Evolutionary conservation across 2,888 invertebrate genomes (phyloP).

Genomic region (Tuberolachnus salignus): DNA sequence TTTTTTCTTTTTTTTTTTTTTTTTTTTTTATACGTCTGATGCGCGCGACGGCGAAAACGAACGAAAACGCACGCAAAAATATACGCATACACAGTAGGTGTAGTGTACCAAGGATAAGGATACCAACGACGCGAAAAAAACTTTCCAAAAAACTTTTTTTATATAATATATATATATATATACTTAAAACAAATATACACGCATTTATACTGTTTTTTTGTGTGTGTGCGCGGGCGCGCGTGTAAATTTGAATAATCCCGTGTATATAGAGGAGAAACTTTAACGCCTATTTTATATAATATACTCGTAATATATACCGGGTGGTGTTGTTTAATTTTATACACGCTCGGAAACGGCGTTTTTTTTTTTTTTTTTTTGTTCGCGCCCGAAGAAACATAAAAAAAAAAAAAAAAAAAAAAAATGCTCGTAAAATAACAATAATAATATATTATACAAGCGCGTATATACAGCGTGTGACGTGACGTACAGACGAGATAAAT

Average conservation of each 20-base stretch:
- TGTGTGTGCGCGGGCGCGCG: background rate
- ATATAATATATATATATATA: background rate
- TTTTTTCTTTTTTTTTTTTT: no score
- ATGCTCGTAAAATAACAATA: background rate
- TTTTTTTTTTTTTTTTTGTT: background rate
- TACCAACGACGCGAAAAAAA: constrained; percentile 13
- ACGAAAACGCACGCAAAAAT: background rate
- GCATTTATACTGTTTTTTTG: background rate
- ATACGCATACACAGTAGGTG: no score
- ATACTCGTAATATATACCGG: background rate
- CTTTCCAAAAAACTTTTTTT: constrained; percentile 32
- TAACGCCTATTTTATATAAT: constrained; percentile 5
- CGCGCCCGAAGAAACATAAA: background rate
- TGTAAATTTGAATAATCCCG: constrained; percentile 39
- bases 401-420: background rate
- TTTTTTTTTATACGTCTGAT: no score
- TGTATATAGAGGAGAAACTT: constrained; percentile 12
- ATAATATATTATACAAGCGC: background rate
- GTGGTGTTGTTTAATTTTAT: background rate
- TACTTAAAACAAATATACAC: background rate
- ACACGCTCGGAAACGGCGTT: background rate
- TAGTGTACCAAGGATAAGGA: no score
- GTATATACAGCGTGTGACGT: no score
- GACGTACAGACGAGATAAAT: background rate
- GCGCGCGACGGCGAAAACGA: background rate